Conservation (phyloP, 2,113 vertebrate species). For the Nanger granti region DNA sequence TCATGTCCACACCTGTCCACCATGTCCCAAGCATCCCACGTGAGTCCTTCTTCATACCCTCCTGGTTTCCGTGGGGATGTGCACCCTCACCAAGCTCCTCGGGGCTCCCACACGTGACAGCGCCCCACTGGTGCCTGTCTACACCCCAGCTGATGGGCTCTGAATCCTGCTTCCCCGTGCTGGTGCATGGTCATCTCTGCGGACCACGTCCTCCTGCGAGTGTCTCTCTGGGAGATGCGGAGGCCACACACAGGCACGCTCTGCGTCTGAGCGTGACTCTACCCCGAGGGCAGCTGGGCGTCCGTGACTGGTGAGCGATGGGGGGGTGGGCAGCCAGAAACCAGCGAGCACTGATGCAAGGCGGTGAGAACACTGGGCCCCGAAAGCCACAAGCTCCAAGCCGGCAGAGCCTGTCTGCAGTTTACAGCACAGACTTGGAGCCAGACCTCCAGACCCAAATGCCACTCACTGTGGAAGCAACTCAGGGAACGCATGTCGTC, state of each 20-base stretch:
- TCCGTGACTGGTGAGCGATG: not conserved
- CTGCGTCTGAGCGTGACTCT: not conserved
- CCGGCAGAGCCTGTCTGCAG: not conserved
- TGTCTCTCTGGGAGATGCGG: not conserved
- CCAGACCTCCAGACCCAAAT: not conserved
- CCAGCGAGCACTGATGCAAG: not conserved
- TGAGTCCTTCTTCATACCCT: too few species aligned
- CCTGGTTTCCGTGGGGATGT: not conserved
- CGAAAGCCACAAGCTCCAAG: not conserved
- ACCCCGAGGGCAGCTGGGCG: not conserved
- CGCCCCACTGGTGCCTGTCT: too few species aligned
- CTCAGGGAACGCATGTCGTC: not conserved
- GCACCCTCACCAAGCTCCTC: not conserved
- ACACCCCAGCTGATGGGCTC: rapidly evolving
- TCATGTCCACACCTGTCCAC: not conserved
- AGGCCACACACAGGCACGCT: not conserved
- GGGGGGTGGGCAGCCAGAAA: not conserved
- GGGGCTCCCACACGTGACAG: not conserved
- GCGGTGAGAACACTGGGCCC: not conserved
- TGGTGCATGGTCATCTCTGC: not conserved
- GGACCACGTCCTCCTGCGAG: not conserved
- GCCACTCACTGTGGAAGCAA: not conserved
- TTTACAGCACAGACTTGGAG: not conserved
- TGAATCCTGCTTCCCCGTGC: not conserved
- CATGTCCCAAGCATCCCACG: not conserved